These are phyloP conservation scores for Metopia argyrocephala DNA, from an alignment of 2,888 invertebrate species.

Conservation along the genomic window DNA sequence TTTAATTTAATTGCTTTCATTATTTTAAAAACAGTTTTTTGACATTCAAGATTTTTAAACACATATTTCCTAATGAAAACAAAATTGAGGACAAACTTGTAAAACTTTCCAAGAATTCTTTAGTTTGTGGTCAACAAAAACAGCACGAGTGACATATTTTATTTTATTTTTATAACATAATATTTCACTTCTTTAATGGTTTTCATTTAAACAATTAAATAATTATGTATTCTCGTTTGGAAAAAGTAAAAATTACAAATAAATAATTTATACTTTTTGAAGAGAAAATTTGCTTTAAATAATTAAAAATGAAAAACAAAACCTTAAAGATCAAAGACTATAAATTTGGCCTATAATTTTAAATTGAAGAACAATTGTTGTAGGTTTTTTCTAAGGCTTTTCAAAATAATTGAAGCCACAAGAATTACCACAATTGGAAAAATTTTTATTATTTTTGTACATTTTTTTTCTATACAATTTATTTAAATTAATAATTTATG, in stretches of 20 bases:
- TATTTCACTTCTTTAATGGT: neutral
- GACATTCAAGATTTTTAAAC: too few relatives aligned
- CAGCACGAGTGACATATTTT: neutral
- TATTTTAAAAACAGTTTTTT: too few relatives aligned
- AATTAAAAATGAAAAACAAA: too few relatives aligned
- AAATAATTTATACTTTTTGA: too few relatives aligned
- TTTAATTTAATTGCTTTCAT: too few relatives aligned
- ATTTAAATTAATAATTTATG: neutral
- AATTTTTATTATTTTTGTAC: neutral
- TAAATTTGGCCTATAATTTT: neutral
- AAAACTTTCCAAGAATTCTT: too few relatives aligned
- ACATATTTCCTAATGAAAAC: too few relatives aligned
- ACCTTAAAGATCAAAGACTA: neutral
- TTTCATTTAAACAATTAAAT: neutral
- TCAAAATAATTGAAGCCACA: too few relatives aligned
- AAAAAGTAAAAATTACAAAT: neutral
- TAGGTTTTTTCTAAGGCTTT: too few relatives aligned
- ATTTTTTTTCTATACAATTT: neutral
- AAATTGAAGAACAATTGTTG: neutral
- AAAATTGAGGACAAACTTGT: too few relatives aligned
- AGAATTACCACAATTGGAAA: neutral
- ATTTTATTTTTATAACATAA: neutral
- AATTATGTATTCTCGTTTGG: neutral
- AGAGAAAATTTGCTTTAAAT: too few relatives aligned
- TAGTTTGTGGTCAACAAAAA: too few relatives aligned